Base-by-base conservation (phyloP, 2,113 vertebrate species). In the Tylochromis polylepis region DNA sequence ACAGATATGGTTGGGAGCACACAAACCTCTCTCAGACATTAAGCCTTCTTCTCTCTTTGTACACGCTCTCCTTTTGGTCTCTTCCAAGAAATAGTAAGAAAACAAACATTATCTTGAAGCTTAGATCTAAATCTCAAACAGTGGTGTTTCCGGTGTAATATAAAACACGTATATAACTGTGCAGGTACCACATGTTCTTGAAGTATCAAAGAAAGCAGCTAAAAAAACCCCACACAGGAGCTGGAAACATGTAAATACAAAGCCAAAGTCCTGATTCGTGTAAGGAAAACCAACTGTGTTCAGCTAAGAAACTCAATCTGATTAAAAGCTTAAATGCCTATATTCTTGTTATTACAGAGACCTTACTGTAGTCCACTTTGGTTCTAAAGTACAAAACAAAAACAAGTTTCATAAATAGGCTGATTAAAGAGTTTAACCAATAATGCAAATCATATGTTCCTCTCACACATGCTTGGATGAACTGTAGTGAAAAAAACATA, bases 81-180 rank as follows among this genome's bases (percentile, higher is more conserved):
- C 43, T 85, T 92, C 82, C 79, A 90, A 90, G 81, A 88, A 86
- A 58, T 18, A 62, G 75, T 57, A 57, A 70, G 70, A 92, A 85
- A 77, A 67, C 43, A 84, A 87, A 87, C 82, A 85, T 41, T 72
- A 72, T 60, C 34, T 53, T 58, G 36, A 85, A 85, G 57, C 58
- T 70, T 65, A 81, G 59, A 85, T 83, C 65, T 51, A 72, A 72
- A 85, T 84, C 82, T 87, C 57, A 83, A 81, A 79, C 75, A 78
- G 51, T 60, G 83, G 43, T 65, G 41, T 82, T 27, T 59, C 57
- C 80, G 59, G 18, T 49, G 72, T 27, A 80, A 85, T 67, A 79
- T 43, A 70, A 85, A 80, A 38, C 24, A 51, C 29, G 5, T 67
- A 78, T 83, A 78, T 80, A 87, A 85, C 43, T 60, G 46, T 8